Evolutionary conservation across 1,140 invertebrate genomes (phyloP).

Genomic region (Thaumetopoea pityocampa): DNA sequence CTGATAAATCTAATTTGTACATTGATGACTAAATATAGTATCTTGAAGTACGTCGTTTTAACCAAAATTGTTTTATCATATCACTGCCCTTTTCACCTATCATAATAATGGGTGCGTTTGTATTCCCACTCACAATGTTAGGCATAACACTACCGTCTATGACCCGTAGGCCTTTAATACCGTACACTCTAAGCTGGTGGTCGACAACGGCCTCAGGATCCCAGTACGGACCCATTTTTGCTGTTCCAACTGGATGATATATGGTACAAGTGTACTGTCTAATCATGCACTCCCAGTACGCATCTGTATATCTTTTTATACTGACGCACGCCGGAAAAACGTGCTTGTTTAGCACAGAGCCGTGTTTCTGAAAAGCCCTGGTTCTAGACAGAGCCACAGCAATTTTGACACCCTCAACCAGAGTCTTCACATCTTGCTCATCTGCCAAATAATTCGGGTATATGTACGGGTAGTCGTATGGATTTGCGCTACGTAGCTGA

Average conservation of each 20-base stretch:
- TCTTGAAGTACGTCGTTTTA: constrained; percentile 65
- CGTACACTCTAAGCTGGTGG: constrained; percentile 87
- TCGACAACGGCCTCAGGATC: constrained; percentile 92
- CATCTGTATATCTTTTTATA: constrained; percentile 81
- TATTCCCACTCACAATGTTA: constrained; percentile 88
- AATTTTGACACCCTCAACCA: constrained; percentile 91
- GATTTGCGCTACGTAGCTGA: constrained; percentile 87
- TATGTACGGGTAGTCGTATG: constrained; percentile 93
- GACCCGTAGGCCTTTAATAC: constrained; percentile 85
- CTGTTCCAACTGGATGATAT: constrained; percentile 94
- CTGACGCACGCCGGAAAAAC: constrained; percentile 84
- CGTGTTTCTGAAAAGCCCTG: constrained; percentile 81
- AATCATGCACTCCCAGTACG: constrained; percentile 91
- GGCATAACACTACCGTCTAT: constrained; percentile 94
- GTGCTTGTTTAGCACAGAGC: constrained; percentile 80
- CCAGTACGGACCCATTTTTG: constrained; percentile 93
- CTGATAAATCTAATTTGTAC: constrained; percentile 45
- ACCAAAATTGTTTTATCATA: constrained; percentile 89
- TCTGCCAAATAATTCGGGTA: constrained; percentile 94
- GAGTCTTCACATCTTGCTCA: constrained; percentile 85
- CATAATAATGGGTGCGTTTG: constrained; percentile 90
- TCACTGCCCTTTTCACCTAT: constrained; percentile 90
- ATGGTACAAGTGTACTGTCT: constrained; percentile 85
- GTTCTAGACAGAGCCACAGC: constrained; percentile 85
- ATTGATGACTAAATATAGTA: constrained; percentile 44